Percentiles rank a stretch among this genome's conserved stretches.
Conservation (phyloP, 2,797 vertebrate species). For the Gobionotothen gibberifrons region DNA sequence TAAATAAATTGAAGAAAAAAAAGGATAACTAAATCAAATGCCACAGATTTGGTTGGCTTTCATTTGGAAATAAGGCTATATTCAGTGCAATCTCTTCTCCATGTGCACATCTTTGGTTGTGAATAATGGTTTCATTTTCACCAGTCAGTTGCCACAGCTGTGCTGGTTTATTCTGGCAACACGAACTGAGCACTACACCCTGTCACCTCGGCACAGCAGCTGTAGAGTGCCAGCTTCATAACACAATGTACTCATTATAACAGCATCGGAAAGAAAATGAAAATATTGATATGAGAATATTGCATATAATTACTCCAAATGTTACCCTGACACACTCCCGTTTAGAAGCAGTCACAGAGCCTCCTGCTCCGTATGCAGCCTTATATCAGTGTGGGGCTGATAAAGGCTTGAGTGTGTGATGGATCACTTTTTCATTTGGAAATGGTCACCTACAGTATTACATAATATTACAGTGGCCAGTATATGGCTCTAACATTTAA, state of each 20-base stretch:
- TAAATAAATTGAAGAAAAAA: neutral
- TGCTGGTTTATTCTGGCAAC: constrained; percentile 53
- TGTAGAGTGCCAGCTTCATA: constrained; percentile 19
- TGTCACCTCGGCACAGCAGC: constrained; percentile 37
- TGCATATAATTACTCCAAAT: constrained; percentile 31
- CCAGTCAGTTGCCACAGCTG: constrained; percentile 52
- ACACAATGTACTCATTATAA: constrained; percentile 19
- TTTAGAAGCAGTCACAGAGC: too few relatives aligned
- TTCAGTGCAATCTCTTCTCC: constrained; percentile 7
- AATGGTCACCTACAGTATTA: neutral
- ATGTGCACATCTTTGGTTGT: constrained; percentile 20
- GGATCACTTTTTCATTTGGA: neutral
- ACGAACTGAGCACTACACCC: constrained; percentile 34
- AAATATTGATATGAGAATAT: constrained; percentile 44
- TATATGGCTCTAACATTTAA: neutral
- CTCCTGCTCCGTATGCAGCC: neutral
- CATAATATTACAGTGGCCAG: neutral
- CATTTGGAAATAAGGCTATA: constrained; percentile 13
- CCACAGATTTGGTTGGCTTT: constrained; percentile 1
- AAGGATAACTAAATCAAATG: neutral
- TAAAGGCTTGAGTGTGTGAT: neutral
- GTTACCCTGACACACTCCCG: neutral
- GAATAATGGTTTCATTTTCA: constrained; percentile 54
- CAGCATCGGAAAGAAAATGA: constrained; percentile 4
- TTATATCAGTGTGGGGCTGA: neutral